Conservation (phyloP, 2,113 vertebrate species). For the Ophiodon elongatus region DNA sequence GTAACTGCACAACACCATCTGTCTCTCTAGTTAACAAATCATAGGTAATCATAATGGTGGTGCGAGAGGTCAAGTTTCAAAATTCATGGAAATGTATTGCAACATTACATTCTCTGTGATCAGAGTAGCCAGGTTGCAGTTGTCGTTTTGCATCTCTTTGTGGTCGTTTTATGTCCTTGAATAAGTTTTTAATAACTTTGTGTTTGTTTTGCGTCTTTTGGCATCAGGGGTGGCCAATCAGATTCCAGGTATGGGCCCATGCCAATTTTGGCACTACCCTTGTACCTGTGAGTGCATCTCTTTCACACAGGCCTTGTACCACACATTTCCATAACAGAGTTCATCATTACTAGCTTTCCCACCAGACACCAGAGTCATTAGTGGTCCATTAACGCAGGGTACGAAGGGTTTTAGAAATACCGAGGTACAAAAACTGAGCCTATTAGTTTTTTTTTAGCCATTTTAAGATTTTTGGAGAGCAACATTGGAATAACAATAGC, state of each 20-base stretch:
- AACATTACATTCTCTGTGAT: neutral
- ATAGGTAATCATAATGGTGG: neutral
- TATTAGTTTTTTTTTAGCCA: no score
- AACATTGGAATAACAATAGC: no score
- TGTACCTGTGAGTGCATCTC: neutral
- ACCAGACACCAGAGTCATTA: neutral
- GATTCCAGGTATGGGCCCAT: neutral
- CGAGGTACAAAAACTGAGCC: no score
- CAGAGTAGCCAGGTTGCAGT: neutral
- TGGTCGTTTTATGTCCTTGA: neutral
- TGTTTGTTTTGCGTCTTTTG: neutral
- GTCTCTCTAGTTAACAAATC: neutral
- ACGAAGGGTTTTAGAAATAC: no score
- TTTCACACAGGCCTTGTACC: neutral
- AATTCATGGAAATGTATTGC: neutral
- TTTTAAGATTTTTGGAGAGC: no score
- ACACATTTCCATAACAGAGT: neutral
- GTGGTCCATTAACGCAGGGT: neutral
- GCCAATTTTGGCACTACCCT: no score
- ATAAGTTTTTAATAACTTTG: neutral
- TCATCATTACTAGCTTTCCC: neutral
- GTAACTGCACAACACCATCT: neutral
- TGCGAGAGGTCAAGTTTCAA: neutral
- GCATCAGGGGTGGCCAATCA: neutral
- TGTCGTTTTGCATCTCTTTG: neutral